These are phyloP conservation scores for Nyctibius bracteatus DNA, from an alignment of 2,113 vertebrate species.

Conservation along the genomic window DNA sequence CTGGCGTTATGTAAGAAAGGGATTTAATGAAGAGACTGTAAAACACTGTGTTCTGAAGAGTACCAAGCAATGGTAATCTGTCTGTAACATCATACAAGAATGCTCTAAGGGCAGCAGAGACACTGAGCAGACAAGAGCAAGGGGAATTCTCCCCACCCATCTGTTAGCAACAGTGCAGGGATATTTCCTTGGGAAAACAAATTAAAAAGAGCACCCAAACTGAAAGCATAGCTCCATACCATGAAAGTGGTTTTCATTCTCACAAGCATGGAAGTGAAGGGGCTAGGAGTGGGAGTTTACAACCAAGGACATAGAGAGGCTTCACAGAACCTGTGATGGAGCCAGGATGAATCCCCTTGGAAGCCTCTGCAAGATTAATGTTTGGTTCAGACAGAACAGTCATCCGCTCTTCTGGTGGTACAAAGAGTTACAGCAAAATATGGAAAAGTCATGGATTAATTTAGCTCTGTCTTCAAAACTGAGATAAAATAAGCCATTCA, in stretches of 20 bases:
- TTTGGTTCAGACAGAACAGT: neutral
- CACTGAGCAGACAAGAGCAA: neutral
- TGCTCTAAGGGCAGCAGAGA: neutral
- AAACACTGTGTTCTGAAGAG: neutral
- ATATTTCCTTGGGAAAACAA: neutral
- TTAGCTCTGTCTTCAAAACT: neutral
- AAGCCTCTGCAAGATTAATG: neutral
- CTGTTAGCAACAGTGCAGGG: neutral
- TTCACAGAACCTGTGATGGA: neutral
- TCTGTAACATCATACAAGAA: neutral
- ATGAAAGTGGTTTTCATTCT: neutral
- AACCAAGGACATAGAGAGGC: neutral
- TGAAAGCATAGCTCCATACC: neutral
- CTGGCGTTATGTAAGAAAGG: neutral
- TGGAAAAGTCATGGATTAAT: neutral
- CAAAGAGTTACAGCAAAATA: neutral
- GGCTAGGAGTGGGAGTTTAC: neutral
- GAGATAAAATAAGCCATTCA: neutral
- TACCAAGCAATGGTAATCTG: neutral
- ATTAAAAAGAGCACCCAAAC: fast-evolving
- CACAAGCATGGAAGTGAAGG: fast-evolving
- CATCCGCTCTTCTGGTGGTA: neutral
- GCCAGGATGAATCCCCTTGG: neutral
- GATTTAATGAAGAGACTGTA: neutral
- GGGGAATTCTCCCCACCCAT: neutral